Conservation (phyloP, 2,888 invertebrate species). For the Octonoba sinensis region DNA sequence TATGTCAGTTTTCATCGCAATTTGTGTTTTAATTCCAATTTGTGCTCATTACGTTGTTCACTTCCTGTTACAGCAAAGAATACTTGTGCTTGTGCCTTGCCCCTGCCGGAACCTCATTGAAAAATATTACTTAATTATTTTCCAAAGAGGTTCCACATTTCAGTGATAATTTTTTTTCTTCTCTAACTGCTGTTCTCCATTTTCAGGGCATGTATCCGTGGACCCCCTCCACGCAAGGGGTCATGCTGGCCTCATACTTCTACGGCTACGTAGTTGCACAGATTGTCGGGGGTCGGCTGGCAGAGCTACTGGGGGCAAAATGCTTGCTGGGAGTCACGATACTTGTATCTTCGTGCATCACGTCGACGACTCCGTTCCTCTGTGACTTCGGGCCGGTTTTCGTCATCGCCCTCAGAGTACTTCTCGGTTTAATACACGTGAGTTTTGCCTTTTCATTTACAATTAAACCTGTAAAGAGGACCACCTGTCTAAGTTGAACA, state of each 20-base stretch:
- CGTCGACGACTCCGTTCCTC: constrained; percentile 31
- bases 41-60: no score
- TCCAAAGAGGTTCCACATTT: no score
- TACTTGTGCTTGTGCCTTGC: no score
- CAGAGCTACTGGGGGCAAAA: constrained; percentile 36
- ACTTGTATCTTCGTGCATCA: constrained; percentile 30
- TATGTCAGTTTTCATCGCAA: no score
- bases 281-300: constrained; percentile 42
- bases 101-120: no score
- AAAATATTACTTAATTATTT: no score
- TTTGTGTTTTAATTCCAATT: no score
- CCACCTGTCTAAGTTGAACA: no score
- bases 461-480: no score
- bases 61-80: no score
- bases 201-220: constrained; percentile 42
- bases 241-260: constrained; percentile 51
- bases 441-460: constrained; percentile 6
- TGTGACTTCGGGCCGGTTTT: neutral
- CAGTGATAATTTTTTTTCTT: no score
- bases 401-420: constrained; percentile 11
- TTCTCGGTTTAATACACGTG: constrained; percentile 41
- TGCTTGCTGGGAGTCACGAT: constrained; percentile 37
- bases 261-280: constrained; percentile 53
- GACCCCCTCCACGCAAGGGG: constrained; percentile 48
- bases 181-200: no score